Conservation (phyloP, 1,140 invertebrate species). For the Kradibia gibbosae region DNA sequence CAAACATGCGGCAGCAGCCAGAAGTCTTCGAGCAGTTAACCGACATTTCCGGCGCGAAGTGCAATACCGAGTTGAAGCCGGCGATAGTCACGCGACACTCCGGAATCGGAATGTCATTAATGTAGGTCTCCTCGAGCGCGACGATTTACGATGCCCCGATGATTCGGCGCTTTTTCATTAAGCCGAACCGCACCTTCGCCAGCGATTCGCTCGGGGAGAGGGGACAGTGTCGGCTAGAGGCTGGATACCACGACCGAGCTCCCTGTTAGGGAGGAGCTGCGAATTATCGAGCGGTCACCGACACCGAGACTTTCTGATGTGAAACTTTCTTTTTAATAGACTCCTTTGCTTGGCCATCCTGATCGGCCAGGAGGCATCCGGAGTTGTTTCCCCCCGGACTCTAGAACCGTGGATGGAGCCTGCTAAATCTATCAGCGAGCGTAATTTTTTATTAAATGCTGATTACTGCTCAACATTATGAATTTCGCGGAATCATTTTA, state of each 20-base stretch:
- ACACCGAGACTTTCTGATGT: background rate
- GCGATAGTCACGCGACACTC: background rate
- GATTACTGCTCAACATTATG: too few relatives aligned
- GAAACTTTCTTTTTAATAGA: too few relatives aligned
- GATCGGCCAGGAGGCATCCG: too few relatives aligned
- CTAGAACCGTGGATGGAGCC: too few relatives aligned
- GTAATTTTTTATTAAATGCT: too few relatives aligned
- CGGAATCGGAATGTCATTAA: constrained; percentile 24
- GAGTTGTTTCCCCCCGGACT: too few relatives aligned
- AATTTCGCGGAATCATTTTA: too few relatives aligned
- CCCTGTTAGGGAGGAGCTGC: background rate
- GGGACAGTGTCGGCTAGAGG: background rate
- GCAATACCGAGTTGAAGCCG: background rate
- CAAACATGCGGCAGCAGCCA: background rate
- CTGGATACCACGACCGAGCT: background rate
- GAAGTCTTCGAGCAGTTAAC: background rate
- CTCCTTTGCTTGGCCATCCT: too few relatives aligned
- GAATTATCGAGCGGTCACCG: constrained; percentile 10
- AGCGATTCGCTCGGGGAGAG: background rate
- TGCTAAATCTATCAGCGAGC: too few relatives aligned
- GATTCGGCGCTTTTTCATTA: background rate
- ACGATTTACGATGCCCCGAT: background rate
- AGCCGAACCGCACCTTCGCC: background rate
- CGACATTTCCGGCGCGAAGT: background rate
- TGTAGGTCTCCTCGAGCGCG: background rate